These are phyloP conservation scores for Emydura subglobosa DNA, from an alignment of 2,113 vertebrate species.

Conservation along the genomic window DNA sequence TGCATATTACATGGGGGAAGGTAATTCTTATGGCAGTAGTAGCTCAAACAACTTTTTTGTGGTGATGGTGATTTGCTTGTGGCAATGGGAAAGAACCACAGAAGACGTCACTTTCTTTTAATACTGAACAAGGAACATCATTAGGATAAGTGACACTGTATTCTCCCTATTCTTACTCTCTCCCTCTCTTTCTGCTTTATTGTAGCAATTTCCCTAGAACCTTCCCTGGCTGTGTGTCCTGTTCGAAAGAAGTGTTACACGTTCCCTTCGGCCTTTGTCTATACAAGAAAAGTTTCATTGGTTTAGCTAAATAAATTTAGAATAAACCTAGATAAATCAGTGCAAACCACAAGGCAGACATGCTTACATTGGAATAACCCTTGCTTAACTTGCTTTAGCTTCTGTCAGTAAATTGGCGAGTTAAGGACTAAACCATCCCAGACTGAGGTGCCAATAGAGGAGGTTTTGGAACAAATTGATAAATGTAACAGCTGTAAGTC, in stretches of 20 bases:
- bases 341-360: not conserved
- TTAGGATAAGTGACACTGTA: not conserved
- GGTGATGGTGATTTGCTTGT: not conserved
- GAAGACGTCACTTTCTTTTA: not conserved
- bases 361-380: not conserved
- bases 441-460: not conserved
- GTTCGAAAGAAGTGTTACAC: fast-evolving
- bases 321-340: not conserved
- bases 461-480: not conserved
- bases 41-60: not conserved
- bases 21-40: fast-evolving
- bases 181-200: not conserved
- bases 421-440: not conserved
- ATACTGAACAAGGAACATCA: not conserved
- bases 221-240: not conserved
- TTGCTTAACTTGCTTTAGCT: not conserved
- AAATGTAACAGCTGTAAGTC: not conserved
- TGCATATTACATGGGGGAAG: fast-evolving
- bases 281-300: not conserved
- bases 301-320: not conserved
- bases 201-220: not conserved
- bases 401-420: not conserved
- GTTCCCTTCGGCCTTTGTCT: not conserved
- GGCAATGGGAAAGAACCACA: not conserved
- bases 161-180: fast-evolving